Conservation (phyloP, 2,113 vertebrate genomes). For the Rhombomys opimus region DNA sequence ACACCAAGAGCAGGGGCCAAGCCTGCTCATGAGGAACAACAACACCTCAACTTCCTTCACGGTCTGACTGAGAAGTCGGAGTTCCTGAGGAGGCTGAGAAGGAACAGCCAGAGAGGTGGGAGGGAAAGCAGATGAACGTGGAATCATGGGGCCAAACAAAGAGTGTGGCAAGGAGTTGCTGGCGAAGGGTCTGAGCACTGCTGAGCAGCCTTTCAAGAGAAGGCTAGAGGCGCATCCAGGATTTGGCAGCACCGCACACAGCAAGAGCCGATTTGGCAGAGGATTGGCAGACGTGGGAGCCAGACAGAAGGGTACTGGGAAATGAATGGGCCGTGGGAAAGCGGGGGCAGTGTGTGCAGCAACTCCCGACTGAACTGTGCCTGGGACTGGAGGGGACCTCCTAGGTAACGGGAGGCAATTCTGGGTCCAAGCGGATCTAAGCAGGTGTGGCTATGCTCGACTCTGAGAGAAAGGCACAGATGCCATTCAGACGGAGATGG, state of each 20-base stretch:
- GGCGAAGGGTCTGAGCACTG: background rate
- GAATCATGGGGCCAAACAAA: background rate
- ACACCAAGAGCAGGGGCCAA: background rate
- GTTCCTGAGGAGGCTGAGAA: background rate
- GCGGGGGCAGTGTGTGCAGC: background rate
- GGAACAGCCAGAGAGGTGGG: background rate
- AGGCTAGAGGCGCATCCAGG: background rate
- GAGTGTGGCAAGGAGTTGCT: background rate
- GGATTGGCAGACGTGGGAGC: background rate
- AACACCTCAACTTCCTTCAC: background rate
- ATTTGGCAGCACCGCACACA: background rate
- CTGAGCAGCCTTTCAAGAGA: background rate
- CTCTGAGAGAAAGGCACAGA: background rate
- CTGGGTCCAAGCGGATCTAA: background rate
- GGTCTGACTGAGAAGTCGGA: background rate
- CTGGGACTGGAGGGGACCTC: background rate
- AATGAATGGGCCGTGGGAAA: background rate
- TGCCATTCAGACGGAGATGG: background rate
- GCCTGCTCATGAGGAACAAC: rapidly evolving
- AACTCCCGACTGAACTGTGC: background rate
- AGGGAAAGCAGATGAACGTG: background rate
- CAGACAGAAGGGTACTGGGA: background rate
- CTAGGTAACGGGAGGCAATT: background rate
- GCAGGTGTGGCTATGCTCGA: background rate
- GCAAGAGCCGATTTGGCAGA: background rate